These are phyloP conservation scores for Hesperophylax magnus DNA, from an alignment of 1,140 invertebrate genomes.

Conservation along the genomic window DNA sequence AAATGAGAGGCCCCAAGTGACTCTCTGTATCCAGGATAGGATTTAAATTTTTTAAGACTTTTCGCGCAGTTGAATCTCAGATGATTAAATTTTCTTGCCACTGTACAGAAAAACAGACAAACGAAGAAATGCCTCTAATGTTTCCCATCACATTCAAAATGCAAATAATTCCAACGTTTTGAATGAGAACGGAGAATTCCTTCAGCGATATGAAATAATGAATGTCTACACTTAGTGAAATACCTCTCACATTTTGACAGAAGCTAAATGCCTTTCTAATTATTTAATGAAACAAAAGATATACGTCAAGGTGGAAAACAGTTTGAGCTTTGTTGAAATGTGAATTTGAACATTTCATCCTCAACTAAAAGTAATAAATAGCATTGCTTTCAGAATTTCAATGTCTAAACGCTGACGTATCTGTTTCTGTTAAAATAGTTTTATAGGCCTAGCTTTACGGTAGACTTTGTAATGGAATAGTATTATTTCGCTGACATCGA, in stretches of 20 bases:
- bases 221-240: not conserved
- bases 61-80: not conserved
- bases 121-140: not conserved
- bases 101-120: not conserved
- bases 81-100: not conserved
- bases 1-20: not conserved
- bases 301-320: not conserved
- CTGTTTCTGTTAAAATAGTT: no score
- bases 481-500: no score
- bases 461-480: no score
- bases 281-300: slow-evolving; percentile 14
- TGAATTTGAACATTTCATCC: not conserved
- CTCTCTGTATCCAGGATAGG: not conserved
- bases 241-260: not conserved
- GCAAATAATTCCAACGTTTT: slow-evolving; percentile 14
- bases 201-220: slow-evolving; percentile 2
- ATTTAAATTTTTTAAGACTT: slow-evolving; percentile 9
- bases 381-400: no score
- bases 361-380: no score
- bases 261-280: slow-evolving; percentile 5
- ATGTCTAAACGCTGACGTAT: no score
- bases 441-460: no score
- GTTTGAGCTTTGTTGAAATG: slow-evolving; percentile 17
- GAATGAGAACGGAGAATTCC: not conserved
- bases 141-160: not conserved